phyloP scores from a whole-genome alignment of 2,797 vertebrate species.

The Vipera ursinii region DNA sequence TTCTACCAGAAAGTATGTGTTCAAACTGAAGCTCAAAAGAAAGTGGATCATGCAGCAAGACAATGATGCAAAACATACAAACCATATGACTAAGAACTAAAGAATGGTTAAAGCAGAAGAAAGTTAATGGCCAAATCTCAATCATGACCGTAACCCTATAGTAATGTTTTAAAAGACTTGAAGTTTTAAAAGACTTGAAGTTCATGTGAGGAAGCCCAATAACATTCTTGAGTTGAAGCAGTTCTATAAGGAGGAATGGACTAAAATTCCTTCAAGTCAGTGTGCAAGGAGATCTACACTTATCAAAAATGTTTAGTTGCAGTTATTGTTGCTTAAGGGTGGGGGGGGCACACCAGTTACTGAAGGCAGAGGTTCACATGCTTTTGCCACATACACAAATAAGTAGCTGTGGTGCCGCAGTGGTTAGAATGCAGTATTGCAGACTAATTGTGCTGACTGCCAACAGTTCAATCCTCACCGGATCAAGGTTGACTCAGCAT shows the following conservation, averaged over 20 bases:
- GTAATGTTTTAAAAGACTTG: neutral
- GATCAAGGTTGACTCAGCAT: neutral
- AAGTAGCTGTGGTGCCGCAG: neutral
- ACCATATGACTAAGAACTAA: neutral
- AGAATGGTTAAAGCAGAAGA: neutral
- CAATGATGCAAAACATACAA: neutral
- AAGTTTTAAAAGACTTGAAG: neutral
- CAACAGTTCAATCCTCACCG: neutral
- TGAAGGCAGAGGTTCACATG: neutral
- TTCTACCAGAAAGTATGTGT: neutral
- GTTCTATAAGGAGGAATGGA: neutral
- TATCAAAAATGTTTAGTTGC: neutral
- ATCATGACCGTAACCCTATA: neutral
- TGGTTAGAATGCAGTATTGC: neutral
- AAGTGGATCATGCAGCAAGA: neutral
- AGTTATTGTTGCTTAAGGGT: neutral
- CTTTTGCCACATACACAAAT: neutral
- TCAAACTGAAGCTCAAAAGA: neutral
- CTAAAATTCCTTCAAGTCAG: neutral
- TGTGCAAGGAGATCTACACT: neutral
- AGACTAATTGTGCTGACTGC: neutral
- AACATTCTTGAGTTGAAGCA: neutral
- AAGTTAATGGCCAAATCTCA: neutral
- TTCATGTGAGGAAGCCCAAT: neutral
- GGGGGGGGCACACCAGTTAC: neutral